Base-by-base conservation (phyloP, 2,797 vertebrate species). In the Poecile montanus region DNA sequence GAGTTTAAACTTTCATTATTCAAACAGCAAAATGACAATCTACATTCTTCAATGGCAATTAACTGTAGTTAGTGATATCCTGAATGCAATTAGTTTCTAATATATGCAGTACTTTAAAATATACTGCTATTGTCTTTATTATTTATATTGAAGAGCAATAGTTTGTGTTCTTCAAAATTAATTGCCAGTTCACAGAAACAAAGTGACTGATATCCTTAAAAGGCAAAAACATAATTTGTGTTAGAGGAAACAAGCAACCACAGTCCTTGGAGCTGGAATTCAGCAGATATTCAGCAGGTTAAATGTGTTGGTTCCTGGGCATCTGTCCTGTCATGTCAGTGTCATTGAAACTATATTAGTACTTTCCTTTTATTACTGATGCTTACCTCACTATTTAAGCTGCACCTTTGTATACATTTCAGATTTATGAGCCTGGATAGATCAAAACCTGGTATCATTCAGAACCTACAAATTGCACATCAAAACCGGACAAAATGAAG, bases 81-180 rank as follows among this genome's bases (percentile, higher is more conserved):
- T 58, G 96, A 20, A 71, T 75, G 14, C 38, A 95, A 94, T 96
- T 94, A 91, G 26, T 76, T 95, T 81, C 80, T 96, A 95, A 96
- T 89, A 44, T 70, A 94, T 94, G 42, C 47, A 32, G 10, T 68
- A 91, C 32, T 89, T 94, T 36, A 93, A 96, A 82, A 95, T 65
- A 65, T 47, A 85, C 42, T 89, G 48, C 92, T 81, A 85, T 79
- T 88, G 12, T 70, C 81, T 86, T 93, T 81, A 77, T 95, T 92
- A 93, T 67, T 94, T 85, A 54, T 91, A 53, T 60, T 70, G 13
- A 87, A 30, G 6, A 75, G 12, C 51, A 94, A 88, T 83, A 95
- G 70, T 84, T 96, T 91, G 19, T 74, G 90, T 50, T 67, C 58
- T 88, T 76, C 83, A 96, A 85, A 96, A 91, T 40, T 78, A 76